Percentiles rank a stretch among this genome's conserved stretches.
These are phyloP conservation scores for Euplexia lucipara DNA, from an alignment of 2,888 invertebrate species.

Conservation along the genomic window DNA sequence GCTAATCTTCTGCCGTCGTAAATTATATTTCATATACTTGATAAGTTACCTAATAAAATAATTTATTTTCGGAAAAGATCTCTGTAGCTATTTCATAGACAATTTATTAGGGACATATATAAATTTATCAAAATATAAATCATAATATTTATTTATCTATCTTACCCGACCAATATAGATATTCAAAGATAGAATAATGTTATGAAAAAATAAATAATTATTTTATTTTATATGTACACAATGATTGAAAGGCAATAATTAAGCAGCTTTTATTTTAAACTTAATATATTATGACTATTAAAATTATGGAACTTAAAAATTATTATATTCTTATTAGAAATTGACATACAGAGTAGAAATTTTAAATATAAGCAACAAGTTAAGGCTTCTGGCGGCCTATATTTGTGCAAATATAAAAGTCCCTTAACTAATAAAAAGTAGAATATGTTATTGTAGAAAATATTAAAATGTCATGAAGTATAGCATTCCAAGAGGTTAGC, in stretches of 20 bases:
- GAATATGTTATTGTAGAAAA: constrained; percentile 57
- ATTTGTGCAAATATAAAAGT: constrained; percentile 56
- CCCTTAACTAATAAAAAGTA: constrained; percentile 64
- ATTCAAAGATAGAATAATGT: constrained; percentile 44
- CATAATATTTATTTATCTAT: constrained; percentile 56
- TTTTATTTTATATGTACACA: constrained; percentile 51
- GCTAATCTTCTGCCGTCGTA: constrained; percentile 60
- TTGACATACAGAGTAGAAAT: constrained; percentile 57
- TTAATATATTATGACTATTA: constrained; percentile 47
- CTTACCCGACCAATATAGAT: constrained; percentile 64
- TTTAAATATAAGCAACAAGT: constrained; percentile 51
- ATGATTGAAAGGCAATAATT: constrained; percentile 55
- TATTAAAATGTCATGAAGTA: constrained; percentile 65
- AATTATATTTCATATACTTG: constrained; percentile 55
- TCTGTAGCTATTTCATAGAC: constrained; percentile 61
- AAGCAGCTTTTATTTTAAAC: constrained; percentile 53
- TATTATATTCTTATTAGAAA: constrained; percentile 57
- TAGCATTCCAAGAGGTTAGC: constrained; percentile 76
- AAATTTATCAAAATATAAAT: constrained; percentile 54
- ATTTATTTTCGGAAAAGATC: constrained; percentile 67
- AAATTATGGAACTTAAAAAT: constrained; percentile 51
- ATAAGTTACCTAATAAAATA: constrained; percentile 63
- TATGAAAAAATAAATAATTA: constrained; percentile 43
- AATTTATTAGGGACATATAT: constrained; percentile 47
- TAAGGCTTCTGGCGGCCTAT: constrained; percentile 61